Conservation (phyloP, 2,797 vertebrate genomes). For the Synanceia verrucosa region DNA sequence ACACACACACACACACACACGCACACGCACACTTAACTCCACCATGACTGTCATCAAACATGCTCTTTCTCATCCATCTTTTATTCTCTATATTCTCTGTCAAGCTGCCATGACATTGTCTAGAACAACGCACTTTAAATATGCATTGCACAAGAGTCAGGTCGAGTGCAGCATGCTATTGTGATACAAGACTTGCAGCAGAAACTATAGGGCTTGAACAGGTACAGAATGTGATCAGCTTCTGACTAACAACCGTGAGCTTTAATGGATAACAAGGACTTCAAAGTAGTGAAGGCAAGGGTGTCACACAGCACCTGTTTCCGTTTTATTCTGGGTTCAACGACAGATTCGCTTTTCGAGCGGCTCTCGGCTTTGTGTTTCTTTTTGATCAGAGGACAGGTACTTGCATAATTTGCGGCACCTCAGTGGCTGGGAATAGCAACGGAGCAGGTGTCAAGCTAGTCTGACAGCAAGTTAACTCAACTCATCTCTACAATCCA, state of each 20-base stretch:
- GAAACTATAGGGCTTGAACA: conserved; percentile 1
- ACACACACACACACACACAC: neutral
- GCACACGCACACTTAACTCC: conserved; percentile 4
- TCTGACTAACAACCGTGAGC: conserved; percentile 33
- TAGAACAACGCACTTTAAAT: conserved; percentile 60
- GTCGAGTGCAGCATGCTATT: conserved; percentile 44
- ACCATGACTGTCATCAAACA: conserved; percentile 68
- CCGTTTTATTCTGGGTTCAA: conserved; percentile 31
- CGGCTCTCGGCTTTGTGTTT: conserved; percentile 37
- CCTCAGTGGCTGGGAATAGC: conserved; percentile 27
- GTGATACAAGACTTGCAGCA: conserved; percentile 16
- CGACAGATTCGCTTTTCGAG: conserved; percentile 12
- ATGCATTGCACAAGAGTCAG: conserved; percentile 54
- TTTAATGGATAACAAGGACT: conserved; percentile 32
- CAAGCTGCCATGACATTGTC: conserved; percentile 62
- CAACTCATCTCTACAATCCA: conserved; percentile 69
- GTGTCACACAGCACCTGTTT: neutral
- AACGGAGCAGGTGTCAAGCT: conserved; percentile 56
- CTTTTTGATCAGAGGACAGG: conserved; percentile 48
- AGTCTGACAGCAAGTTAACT: conserved; percentile 65
- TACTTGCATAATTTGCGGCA: conserved; percentile 37
- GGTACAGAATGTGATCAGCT: neutral
- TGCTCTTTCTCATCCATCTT: conserved; percentile 66
- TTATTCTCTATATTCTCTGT: conserved; percentile 60
- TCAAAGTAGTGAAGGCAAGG: neutral